Evolutionary conservation across 1,140 invertebrate genomes (phyloP), one percentile per base, ranked within the genome.

Genomic region (Papilio xuthus): DNA sequence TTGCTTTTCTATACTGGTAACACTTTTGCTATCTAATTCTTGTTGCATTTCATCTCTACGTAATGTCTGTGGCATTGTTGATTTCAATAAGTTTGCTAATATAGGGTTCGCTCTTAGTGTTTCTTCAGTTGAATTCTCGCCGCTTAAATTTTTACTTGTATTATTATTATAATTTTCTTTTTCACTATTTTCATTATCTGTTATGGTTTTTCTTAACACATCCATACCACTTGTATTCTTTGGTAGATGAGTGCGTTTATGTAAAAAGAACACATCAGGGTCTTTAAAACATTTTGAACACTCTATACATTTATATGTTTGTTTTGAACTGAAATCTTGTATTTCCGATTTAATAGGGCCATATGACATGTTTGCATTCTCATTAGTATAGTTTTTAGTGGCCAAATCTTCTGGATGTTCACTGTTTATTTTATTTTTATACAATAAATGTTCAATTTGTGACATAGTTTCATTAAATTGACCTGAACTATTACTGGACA

Each of bases 241-340:
- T 81, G 80, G 74, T n/a, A 78, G 77, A 67, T 89, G 92, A 9
- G 63, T 84, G 28, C 92, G 72, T 81, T 88, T 87, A 44, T 93
- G 92, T 13, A 93, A 41, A n/a, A 89, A n/a, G 20, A 89, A 92
- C 0, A 93, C 91, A 53, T 93, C 91, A 0, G 90, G 90, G 37
- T 93, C 92, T 82, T 93, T 93, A 37, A 92, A 93, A 67, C 90
- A 92, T 80, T 90, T 93, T 0, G 87, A 87, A 72, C 92, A 93
- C 73, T 90, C 86, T 13, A 81, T 77, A 56, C 92, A 93, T 86
- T 89, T 86, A 80, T 84, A 93, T 18, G 88, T 89, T 0, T 75
- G 63, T 80, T 79, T 70, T 80, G 56, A 42, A 63, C 20, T 23
- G 23, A 76, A 60, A 20, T 63, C 32, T 44, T 76, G 53, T 42